These are phyloP conservation scores for Muricea muricata DNA, from an alignment of 92 coral and sea anemone species.

Conservation along the genomic window DNA sequence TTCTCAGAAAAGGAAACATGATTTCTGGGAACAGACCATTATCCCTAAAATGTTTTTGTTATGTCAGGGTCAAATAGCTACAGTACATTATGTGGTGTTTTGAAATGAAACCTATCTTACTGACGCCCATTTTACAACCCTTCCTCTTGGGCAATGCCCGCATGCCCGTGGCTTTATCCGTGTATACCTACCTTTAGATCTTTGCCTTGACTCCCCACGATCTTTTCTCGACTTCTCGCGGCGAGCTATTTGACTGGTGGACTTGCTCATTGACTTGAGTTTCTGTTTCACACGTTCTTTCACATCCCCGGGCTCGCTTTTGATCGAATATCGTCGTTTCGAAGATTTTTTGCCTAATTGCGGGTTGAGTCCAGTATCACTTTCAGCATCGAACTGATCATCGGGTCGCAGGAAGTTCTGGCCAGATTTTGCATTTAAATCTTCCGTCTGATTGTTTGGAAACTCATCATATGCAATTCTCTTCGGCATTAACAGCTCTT, in stretches of 20 bases:
- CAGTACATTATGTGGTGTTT: no score
- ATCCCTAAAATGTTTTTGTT: no score
- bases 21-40: no score
- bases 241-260: neutral
- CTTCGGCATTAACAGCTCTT: slow-evolving; percentile 1
- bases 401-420: neutral
- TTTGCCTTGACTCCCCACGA: no score
- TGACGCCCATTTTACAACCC: no score
- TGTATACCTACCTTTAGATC: no score
- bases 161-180: no score
- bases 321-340: neutral
- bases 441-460: neutral
- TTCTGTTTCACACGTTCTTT: neutral
- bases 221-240: no score
- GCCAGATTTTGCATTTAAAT: neutral
- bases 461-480: neutral
- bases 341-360: neutral
- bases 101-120: no score
- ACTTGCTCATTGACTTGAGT: neutral
- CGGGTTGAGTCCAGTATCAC: neutral
- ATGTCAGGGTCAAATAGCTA: no score
- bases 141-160: no score
- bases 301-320: slow-evolving; percentile 3
- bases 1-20: no score
- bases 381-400: neutral